A percentile compares a stretch with the other conserved stretches of the same genome.
phyloP scores from a whole-genome alignment of 1,140 invertebrate genomes.

The Orius laevigatus region DNA sequence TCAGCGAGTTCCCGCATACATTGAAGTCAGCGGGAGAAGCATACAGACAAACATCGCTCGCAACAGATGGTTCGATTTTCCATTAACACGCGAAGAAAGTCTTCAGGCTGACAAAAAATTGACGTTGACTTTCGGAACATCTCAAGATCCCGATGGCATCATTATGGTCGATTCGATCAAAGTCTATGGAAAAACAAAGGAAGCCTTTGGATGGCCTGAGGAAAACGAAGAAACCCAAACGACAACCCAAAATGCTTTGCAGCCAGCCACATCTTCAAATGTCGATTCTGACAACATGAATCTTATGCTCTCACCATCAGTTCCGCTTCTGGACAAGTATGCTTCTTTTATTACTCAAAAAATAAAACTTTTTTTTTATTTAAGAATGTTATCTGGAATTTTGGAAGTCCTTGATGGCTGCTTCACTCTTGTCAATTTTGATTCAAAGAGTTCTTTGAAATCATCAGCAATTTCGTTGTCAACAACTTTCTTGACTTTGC shows the following conservation, averaged over 20 bases:
- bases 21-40: slow-evolving; percentile 60
- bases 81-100: slow-evolving; percentile 85
- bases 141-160: slow-evolving; percentile 72
- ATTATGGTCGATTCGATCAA: slow-evolving; percentile 89
- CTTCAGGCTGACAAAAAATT: slow-evolving; percentile 84
- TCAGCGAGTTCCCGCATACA: slow-evolving; percentile 62
- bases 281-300: no score
- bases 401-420: slow-evolving; percentile 59
- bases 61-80: slow-evolving; percentile 88
- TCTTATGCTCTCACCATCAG: no score
- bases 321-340: slow-evolving; percentile 35
- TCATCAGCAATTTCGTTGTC: slow-evolving; percentile 52
- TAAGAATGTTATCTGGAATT: slow-evolving; percentile 44
- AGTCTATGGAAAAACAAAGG: slow-evolving; percentile 84
- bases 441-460: slow-evolving; percentile 29
- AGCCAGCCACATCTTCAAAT: slow-evolving; percentile 21
- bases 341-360: not conserved
- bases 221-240: slow-evolving; percentile 70
- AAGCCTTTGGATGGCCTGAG: slow-evolving; percentile 92
- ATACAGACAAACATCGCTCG: slow-evolving; percentile 57
- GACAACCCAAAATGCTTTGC: slow-evolving; percentile 33
- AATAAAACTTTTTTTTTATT: not conserved
- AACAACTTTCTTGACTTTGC: slow-evolving; percentile 62
- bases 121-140: slow-evolving; percentile 75
- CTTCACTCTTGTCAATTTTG: slow-evolving; percentile 32